Evolutionary conservation across 1,140 invertebrate genomes (phyloP).

Genomic region (Meloidogyne chitwoodi): DNA sequence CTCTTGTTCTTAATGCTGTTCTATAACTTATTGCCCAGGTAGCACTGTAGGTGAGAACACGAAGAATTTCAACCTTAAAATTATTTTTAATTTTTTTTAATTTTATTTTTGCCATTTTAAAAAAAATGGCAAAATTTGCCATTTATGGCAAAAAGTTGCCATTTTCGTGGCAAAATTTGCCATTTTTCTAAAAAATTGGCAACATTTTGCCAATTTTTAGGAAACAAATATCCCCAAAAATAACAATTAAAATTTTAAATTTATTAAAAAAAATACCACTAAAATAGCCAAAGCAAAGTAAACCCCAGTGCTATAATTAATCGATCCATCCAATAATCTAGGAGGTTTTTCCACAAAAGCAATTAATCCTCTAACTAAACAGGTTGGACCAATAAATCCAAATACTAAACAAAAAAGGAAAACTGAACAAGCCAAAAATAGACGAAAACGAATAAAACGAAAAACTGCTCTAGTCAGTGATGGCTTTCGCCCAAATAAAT

Average conservation of each 20-base stretch:
- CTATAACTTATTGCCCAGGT: constrained; percentile 67
- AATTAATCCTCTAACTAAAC: constrained; percentile 54
- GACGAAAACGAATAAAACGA: constrained; percentile 42
- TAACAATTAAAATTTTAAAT: not conserved
- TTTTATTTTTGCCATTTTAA: too few species aligned
- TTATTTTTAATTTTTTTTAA: not conserved
- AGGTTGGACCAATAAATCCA: constrained; percentile 65
- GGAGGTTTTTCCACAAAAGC: constrained; percentile 47
- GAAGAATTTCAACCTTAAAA: constrained; percentile 66
- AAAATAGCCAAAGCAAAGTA: constrained; percentile 46
- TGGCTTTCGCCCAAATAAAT: constrained; percentile 26
- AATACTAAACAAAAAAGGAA: constrained; percentile 64
- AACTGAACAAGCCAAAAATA: constrained; percentile 22
- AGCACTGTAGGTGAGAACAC: constrained; percentile 66
- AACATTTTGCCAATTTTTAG: too few species aligned
- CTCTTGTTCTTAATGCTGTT: constrained; percentile 67
- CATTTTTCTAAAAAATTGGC: too few species aligned
- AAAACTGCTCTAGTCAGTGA: constrained; percentile 63
- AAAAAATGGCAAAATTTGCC: not conserved
- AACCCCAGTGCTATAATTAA: constrained; percentile 46
- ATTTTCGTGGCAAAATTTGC: too few species aligned
- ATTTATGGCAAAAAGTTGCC: too few species aligned
- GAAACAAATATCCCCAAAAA: too few species aligned
- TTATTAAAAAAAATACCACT: constrained; percentile 27
- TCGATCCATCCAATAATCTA: constrained; percentile 10